Base-by-base conservation (phyloP, 2,113 vertebrate species). In the Aphelocoma coerulescens region DNA sequence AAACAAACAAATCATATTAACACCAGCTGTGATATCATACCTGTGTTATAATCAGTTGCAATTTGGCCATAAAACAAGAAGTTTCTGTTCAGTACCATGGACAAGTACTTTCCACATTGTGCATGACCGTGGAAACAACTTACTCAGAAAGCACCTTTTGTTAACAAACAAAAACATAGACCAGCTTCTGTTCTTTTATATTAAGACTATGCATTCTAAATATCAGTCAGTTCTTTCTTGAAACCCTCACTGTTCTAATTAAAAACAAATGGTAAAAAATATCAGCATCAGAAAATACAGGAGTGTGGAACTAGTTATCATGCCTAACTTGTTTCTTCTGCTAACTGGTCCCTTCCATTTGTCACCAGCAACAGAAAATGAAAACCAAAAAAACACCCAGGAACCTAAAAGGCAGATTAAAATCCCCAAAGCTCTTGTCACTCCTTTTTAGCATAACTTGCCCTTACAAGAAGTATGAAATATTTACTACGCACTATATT, bases 71-170 rank as follows among this genome's bases (percentile, higher is more conserved):
- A 49, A 54, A 83, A 16, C 10, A 77, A 65, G 35, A 20, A 51
- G 39, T 74, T 39, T 15, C 2, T n/a, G 16, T 91, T 94, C 97
- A 97, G 97, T 48, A 97, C 97, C 97, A 95, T 87, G 97, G 97
- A 97, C 95, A 97, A 66, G 85, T 79, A n/a, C 94, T 59, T 58
- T 41, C 28, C 88, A 44, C 58, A 48, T 4, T 2, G 9, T 1
- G 35, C 18, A 2, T 5, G 24, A 41, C 12, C 3, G 3, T 1
- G 1, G 39, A 16, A n/a, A 9, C 21, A n/a, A 65, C 12, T 39
- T 26, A 10, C 8, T 7, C 6, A 13, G 27, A 49, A 66, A 59
- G 2, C 7, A 71, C 7, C 13, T 89, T 51, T 58, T 1, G 2
- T 39, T 72, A 68, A 68, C 15, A 46, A 62, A 77, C 52, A 62